Base-by-base conservation (phyloP, 2,888 invertebrate genomes). In the Diaphora mendica region DNA sequence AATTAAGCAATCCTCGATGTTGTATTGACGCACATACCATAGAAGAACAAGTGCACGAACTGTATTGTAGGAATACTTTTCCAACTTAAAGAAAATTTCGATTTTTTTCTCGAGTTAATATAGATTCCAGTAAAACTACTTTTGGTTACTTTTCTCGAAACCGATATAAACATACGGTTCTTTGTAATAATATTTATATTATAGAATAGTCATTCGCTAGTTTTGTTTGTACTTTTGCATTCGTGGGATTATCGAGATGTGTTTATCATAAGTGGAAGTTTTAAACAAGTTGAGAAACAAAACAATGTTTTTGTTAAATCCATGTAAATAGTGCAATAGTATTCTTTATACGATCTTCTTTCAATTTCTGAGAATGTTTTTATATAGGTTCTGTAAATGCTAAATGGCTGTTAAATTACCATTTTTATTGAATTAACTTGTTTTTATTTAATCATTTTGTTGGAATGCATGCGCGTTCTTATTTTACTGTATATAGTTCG, bases 171-270 rank as follows among this genome's bases (percentile, higher is more conserved):
- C 62, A 75, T 74, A 71, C 64, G 48, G 64, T 70, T 33, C 17
- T 70, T 67, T 70, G 78, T 62, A 59, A 82, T 79, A 82, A 85
- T 87, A 83, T 88, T 88, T 85, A 83, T 77, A 69, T 81, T 79
- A 70, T 66, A 71, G 72, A 74, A 78, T 71, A 73, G 59, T 65
- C 68, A 65, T 75, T 70, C 74, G 68, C 65, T 70, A 73, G 77
- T 81, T 80, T 62, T 82, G 68, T 72, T 72, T 72, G 72, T 67
- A 62, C 64, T 71, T 66, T 48, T 39, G 33, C 62, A n/a, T 64
- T 75, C 39, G 30, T 68, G 42, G 42, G 69, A 68, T 69, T 72
- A 72, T 64, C 68, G n/a, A 30, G 71, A 68, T 64, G 65, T 74
- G 59, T 62, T 70, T 73, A 59, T 62, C 13, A 70, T 67, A 70